Base-by-base conservation (phyloP, 2,888 invertebrate species). In the Melanostoma scalare region DNA sequence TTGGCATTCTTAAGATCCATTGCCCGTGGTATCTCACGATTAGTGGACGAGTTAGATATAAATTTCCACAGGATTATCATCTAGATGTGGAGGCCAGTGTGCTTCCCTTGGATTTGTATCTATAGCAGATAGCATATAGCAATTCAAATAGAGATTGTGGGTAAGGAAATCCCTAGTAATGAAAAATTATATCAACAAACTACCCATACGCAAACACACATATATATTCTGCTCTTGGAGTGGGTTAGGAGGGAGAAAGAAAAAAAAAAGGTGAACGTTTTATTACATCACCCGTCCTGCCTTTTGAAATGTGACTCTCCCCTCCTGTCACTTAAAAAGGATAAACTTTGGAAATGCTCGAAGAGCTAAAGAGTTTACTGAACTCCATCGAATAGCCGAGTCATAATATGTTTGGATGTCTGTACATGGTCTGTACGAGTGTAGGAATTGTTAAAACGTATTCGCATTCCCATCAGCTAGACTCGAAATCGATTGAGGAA, bases 131-230 rank as follows among this genome's bases (percentile, higher is more conserved):
- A 42, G 20, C 20, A 61, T 20, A 10, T 10, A 42, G 33, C 35
- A 20, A 31, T 8, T 36, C 5, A 48, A 3, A 5, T 48, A 48
- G 42, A 10, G 8, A 10, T n/a, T 50, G 55, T 44, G 9, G 8
- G 42, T 40, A 67, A 63, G 84, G 60, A 78, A 84, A 84, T 84
- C 84, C 84, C 69, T 50, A 74, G 55, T 84, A 84, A 84, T 84
- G 84, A 84, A 84, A 84, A 84, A 84, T 84, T 78, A 84, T 84
- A 84, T 84, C 84, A 84, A 84, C 78, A 84, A 78, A 78, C 78
- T 78, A 20, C 20, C 35, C 35, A 60, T 69, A 65, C 60, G 78
- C 74, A 78, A 84, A 78, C 78, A 71, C 30, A 44, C 46, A 61
- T 42, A 30, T 40, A 5, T n/a, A n/a, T n/a, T n/a, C n/a, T n/a